These are phyloP conservation scores for Embiotoca jacksoni DNA, from an alignment of 2,113 vertebrate genomes.

Conservation along the genomic window DNA sequence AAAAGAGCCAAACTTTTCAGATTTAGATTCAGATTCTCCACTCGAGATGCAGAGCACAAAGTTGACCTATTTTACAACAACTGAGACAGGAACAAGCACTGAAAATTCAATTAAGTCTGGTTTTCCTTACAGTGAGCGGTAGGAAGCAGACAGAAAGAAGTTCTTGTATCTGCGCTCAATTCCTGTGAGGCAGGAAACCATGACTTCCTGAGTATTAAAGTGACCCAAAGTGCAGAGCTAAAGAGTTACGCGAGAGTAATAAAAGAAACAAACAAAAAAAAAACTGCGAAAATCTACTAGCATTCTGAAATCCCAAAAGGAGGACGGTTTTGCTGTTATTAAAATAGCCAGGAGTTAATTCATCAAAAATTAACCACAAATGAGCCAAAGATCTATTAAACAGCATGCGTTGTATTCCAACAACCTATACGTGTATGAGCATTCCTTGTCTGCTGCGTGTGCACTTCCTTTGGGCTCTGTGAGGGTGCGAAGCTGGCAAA, in stretches of 20 bases:
- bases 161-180: constrained; percentile 14
- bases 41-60: constrained; percentile 43
- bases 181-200: constrained; percentile 33
- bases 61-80: constrained; percentile 69
- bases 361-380: constrained; percentile 39
- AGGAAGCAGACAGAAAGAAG: constrained; percentile 15
- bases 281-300: background rate
- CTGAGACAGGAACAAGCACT: constrained; percentile 27
- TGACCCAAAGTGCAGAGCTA: constrained; percentile 42
- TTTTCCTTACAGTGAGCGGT: constrained; percentile 11
- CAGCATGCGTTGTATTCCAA: background rate
- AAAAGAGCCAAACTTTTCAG: constrained; percentile 21
- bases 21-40: constrained; percentile 16
- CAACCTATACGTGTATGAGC: background rate
- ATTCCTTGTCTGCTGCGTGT: constrained; percentile 39
- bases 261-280: constrained; percentile 15
- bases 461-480: constrained; percentile 39
- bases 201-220: constrained; percentile 43
- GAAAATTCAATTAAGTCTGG: constrained; percentile 54
- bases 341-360: constrained; percentile 24
- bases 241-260: background rate
- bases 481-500: constrained; percentile 42
- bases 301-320: constrained; percentile 3
- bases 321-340: background rate
- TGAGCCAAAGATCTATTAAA: constrained; percentile 21